These are phyloP conservation scores for Pelochelys cantorii DNA, from an alignment of 2,797 vertebrate species.

Conservation along the genomic window DNA sequence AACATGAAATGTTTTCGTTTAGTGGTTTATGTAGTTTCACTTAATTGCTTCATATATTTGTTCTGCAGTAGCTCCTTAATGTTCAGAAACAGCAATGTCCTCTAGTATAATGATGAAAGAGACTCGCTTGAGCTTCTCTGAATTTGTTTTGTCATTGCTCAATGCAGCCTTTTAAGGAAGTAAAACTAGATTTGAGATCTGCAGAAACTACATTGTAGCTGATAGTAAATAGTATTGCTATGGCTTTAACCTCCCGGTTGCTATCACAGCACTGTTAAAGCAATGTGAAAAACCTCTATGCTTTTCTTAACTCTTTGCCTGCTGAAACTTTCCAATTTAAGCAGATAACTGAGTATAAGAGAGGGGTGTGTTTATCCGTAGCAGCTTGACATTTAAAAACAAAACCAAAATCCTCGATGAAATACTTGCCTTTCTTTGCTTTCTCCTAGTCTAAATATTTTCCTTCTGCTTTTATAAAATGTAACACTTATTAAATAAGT, in stretches of 20 bases:
- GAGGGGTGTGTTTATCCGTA: not conserved
- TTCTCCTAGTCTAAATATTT: not conserved
- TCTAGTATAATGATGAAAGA: not conserved
- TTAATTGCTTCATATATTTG: constrained; percentile 2
- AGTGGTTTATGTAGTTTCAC: not conserved
- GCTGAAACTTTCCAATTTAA: constrained; percentile 65
- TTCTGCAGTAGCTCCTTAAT: not conserved
- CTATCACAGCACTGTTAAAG: not conserved
- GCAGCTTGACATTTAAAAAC: not conserved
- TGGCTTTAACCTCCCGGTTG: constrained; percentile 17
- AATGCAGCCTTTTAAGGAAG: not conserved
- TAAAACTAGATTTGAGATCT: not conserved
- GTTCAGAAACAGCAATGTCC: not conserved
- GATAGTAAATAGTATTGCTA: not conserved
- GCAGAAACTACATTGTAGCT: not conserved
- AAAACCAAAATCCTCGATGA: not conserved
- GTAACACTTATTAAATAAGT: not conserved
- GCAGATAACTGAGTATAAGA: not conserved
- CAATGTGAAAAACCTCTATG: not conserved
- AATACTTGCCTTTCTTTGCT: not conserved
- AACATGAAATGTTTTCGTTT: not conserved
- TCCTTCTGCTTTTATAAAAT: not conserved
- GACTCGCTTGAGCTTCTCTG: not conserved
- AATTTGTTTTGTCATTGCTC: not conserved
- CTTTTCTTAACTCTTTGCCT: constrained; percentile 56